Conservation (phyloP, 2,888 invertebrate genomes). For the Cyclophora punctaria region DNA sequence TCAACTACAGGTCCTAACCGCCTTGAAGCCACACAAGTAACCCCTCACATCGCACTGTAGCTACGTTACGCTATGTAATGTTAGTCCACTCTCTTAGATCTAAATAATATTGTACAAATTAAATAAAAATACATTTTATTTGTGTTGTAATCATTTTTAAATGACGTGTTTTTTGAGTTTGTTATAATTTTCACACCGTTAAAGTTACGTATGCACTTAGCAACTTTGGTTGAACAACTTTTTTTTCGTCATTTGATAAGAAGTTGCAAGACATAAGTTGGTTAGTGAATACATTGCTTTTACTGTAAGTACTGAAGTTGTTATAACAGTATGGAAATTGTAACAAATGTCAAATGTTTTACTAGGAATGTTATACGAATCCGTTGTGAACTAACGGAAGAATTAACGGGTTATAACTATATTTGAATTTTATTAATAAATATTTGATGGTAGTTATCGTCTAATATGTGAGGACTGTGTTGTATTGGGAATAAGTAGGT, state of each 20-base stretch:
- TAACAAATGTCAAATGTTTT: background rate
- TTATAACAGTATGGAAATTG: no score
- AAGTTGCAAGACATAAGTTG: no score
- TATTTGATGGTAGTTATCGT: no score
- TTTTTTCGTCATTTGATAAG: no score
- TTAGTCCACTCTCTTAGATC: slow-evolving; percentile 13
- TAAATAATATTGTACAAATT: slow-evolving; percentile 37
- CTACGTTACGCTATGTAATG: slow-evolving; percentile 3
- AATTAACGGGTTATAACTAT: background rate
- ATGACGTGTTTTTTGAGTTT: slow-evolving; percentile 19
- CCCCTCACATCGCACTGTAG: slow-evolving; percentile 1
- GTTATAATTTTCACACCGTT: no score
- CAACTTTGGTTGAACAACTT: no score
- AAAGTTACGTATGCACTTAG: no score
- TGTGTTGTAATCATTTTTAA: slow-evolving; percentile 28
- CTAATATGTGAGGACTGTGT: no score
- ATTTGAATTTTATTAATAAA: no score
- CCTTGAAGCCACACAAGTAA: slow-evolving; percentile 16
- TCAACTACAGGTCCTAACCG: slow-evolving; percentile 30
- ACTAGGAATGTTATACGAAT: slow-evolving; percentile 24
- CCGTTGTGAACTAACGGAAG: background rate
- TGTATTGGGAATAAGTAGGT: no score
- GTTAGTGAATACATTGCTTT: no score
- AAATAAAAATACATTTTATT: slow-evolving; percentile 20
- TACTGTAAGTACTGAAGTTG: no score